Conservation (phyloP, 2,888 invertebrate genomes). For the Calameuta filiformis region DNA sequence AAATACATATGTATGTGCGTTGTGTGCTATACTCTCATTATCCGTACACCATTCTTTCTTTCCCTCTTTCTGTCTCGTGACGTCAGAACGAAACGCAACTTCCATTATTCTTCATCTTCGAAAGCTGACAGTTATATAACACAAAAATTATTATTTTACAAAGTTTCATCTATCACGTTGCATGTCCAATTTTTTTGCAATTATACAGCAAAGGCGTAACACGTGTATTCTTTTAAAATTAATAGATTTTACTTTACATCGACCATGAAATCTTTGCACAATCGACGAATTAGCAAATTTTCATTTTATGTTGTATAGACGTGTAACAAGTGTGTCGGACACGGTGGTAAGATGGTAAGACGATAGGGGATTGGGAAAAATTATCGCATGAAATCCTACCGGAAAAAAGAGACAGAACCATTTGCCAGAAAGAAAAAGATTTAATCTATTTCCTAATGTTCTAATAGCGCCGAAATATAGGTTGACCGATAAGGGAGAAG, state of each 20-base stretch:
- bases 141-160: background rate
- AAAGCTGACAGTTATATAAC: background rate
- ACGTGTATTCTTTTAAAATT: background rate
- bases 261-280: background rate
- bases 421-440: background rate
- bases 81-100: background rate
- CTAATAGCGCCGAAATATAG: background rate
- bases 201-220: background rate
- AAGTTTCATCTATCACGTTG: background rate
- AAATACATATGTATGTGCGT: background rate
- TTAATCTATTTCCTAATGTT: background rate
- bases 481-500: background rate
- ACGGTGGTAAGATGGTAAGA: too few species aligned
- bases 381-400: background rate
- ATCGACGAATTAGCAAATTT: background rate
- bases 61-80: background rate
- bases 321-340: background rate
- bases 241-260: background rate
- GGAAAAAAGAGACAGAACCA: background rate
- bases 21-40: background rate
- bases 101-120: background rate
- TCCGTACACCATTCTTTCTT: background rate
- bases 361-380: too few species aligned
- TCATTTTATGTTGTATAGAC: background rate
- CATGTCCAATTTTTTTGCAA: background rate